Evolutionary conservation across 2,797 vertebrate genomes (phyloP).

Genomic region (Myripristis jacobus): DNA sequence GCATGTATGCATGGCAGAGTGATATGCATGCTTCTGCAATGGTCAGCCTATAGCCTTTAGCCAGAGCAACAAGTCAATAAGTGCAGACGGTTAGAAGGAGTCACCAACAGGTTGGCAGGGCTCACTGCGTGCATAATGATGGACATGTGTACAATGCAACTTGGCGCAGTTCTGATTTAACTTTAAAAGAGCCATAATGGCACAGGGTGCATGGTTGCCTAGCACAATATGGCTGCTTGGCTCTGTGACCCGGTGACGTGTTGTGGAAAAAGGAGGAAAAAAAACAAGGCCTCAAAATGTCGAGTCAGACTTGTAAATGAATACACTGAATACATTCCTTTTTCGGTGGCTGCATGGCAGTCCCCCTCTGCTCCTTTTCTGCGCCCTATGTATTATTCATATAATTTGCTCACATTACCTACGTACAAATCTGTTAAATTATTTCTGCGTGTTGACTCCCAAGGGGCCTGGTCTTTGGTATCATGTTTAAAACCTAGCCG

Average conservation of each 20-base stretch:
- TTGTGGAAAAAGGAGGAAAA: constrained; percentile 30
- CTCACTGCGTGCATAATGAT: constrained; percentile 24
- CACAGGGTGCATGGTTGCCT: neutral
- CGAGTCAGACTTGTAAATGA: constrained; percentile 77
- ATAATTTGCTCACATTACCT: constrained; percentile 84
- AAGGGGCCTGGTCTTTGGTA: constrained; percentile 81
- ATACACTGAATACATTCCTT: constrained; percentile 60
- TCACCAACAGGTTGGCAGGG: constrained; percentile 59
- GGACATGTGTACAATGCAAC: constrained; percentile 27
- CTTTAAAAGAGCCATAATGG: constrained; percentile 35
- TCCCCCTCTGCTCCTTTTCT: constrained; percentile 58
- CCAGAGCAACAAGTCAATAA: constrained; percentile 76
- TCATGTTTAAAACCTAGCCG: constrained; percentile 84
- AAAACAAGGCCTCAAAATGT: constrained; percentile 65
- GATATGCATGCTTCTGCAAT: neutral
- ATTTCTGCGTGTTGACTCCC: constrained; percentile 82
- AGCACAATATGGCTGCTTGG: constrained; percentile 67
- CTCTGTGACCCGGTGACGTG: constrained; percentile 61
- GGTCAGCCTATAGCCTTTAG: constrained; percentile 21
- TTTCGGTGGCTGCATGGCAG: constrained; percentile 50
- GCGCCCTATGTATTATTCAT: constrained; percentile 81
- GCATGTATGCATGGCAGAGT: neutral
- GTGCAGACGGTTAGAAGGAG: constrained; percentile 42
- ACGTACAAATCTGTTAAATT: constrained; percentile 85
- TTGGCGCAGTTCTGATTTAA: constrained; percentile 28